Conservation (phyloP, 2,888 invertebrate genomes). For the Bedellia somnulentella region DNA sequence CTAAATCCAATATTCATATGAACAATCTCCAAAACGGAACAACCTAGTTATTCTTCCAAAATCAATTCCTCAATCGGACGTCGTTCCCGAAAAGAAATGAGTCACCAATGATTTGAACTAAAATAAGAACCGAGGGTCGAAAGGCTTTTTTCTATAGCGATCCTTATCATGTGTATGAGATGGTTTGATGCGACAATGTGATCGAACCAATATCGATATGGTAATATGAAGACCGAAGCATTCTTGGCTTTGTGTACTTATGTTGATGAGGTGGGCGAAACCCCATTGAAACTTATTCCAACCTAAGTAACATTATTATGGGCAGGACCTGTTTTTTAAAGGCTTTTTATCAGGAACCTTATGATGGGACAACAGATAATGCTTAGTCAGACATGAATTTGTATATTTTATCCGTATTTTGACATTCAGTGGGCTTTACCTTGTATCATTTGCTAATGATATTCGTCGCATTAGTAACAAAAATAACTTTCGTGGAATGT, state of each 20-base stretch:
- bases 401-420: slow-evolving; percentile 1
- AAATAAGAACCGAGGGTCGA: slow-evolving; percentile 34
- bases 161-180: slow-evolving; percentile 44
- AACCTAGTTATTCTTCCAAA: slow-evolving; percentile 10
- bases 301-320: slow-evolving; percentile 46
- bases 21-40: background rate
- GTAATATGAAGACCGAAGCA: slow-evolving; percentile 36
- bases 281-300: slow-evolving; percentile 48
- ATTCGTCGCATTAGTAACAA: too few species aligned
- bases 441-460: too few species aligned
- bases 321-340: slow-evolving; percentile 43
- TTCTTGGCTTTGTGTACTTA: slow-evolving; percentile 48
- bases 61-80: slow-evolving; percentile 15
- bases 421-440: slow-evolving; percentile 9
- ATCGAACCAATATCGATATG: slow-evolving; percentile 35
- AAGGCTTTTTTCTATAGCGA: slow-evolving; percentile 38
- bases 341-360: slow-evolving; percentile 38
- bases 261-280: slow-evolving; percentile 57
- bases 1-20: too few species aligned
- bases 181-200: slow-evolving; percentile 38
- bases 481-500: too few species aligned
- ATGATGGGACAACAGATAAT: slow-evolving; percentile 40
- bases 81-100: slow-evolving; percentile 19
- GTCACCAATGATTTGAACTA: slow-evolving; percentile 43
- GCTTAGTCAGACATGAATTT: slow-evolving; percentile 22